Base-by-base conservation (phyloP, 2,113 vertebrate species). In the Triplophysa siluroides region DNA sequence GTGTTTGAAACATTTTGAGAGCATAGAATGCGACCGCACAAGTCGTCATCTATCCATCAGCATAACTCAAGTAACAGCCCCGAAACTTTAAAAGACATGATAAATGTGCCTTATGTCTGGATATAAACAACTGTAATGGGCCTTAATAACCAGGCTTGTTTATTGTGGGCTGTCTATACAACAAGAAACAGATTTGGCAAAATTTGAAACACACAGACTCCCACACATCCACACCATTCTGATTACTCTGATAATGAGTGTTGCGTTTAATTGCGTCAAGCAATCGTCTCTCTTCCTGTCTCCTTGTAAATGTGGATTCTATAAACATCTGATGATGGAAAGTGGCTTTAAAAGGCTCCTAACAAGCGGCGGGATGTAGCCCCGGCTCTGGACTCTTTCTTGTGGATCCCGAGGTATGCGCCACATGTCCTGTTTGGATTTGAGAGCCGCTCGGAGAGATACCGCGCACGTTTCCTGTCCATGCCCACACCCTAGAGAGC, bases 401-500 rank as follows among this genome's bases (percentile, higher is more conserved):
- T 81, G 75, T 81, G 75, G 83, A 84, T 81, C 69, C 76, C 12
- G 64, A 66, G 60, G 54, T 74, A 62, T 70, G 77, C 43, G 76
- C 65, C 63, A 56, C 41, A 58, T 58, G 71, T 72, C 64, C 74
- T 85, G 83, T 85, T 85, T 84, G 80, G 83, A 84, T 75, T 84
- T 47, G 29, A 38, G 75, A 16, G 75, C 3, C 45, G 47, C 62
- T 54, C 26, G 1, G 75, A 77, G 66, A 84, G 80, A 82, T 77
- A 72, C 41, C 64, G 78, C 67, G 79, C 83, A 85, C 80, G 76
- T 80, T 82, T 85, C 83, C 83, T 85, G 80, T 77, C 80, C 64
- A 50, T 79, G 80, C 80, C 83, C 74, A 79, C 83, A 82, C 83
- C 83, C 83, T 33, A 14, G 79, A 81, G 79, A 81, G 63, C 60